Evolutionary conservation across 2,888 invertebrate genomes (phyloP), one percentile per base, ranked within the genome.

Genomic region (Magallana nippona): DNA sequence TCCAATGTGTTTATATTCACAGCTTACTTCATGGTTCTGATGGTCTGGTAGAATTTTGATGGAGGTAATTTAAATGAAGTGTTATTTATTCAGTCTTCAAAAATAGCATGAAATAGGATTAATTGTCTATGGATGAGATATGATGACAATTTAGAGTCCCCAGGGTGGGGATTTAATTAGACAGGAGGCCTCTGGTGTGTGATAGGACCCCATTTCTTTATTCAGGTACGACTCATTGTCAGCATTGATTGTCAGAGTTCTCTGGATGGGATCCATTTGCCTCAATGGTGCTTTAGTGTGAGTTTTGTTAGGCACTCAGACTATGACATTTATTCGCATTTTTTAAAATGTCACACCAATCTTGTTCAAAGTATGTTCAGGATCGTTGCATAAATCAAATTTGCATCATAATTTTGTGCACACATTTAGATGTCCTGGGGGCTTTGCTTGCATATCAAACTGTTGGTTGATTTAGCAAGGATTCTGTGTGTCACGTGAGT

Each of bases 371-470:
- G 60, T 60, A 1, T 60, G 60, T 60, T n/a, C 17, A 60, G 60
- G 60, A 60, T 60, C 1, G n/a, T 60, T 60, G n/a, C 60, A 60
- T 60, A 60, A 60, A 60, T 60, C 60, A 71, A 71, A 71, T 71
- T 71, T 71, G 71, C 71, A 15, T 71, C 71, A 71, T 71, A 71
- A 27, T 32, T 22, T 32, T 27, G 32, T 71, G 71, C 27, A 71
- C 15, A 27, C 44, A 44, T 44, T 44, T 15, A 27, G 15, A 71
- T 15, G 2, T 22, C 71, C 71, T 71, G 10, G 32, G 27, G 27
- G 71, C 22, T 32, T 32, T 71, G 22, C 71, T 27, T 71, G 32
- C 13, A 27, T 22, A 27, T 71, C 71, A 71, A 27, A 71, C 32
- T 27, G 11, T 22, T 62, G 62, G 27, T 71, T 32, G 71, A 71